Evolutionary conservation across 1,140 invertebrate genomes (phyloP).

Genomic region (Apis florea): DNA sequence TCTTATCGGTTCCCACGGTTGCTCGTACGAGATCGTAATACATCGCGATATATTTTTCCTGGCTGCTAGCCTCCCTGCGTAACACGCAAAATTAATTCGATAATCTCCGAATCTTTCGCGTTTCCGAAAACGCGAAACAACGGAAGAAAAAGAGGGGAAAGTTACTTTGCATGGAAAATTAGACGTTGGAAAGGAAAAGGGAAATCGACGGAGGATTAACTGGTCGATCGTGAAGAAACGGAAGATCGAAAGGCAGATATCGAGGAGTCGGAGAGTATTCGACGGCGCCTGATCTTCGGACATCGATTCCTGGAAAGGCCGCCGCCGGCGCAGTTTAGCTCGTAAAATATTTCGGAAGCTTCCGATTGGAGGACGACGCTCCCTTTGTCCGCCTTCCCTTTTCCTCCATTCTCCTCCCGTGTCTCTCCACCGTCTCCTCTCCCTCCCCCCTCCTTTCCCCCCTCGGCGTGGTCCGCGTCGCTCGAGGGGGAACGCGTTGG

Average conservation of each 20-base stretch:
- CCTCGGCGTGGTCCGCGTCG: slow-evolving; percentile 63
- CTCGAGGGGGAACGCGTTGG: slow-evolving; percentile 52
- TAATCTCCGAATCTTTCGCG: too few relatives aligned
- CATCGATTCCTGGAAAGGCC: slow-evolving; percentile 60
- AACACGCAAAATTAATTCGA: too few relatives aligned
- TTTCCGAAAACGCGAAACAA: too few relatives aligned
- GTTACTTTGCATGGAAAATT: too few relatives aligned
- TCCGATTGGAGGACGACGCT: slow-evolving; percentile 69
- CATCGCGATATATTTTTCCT: too few relatives aligned
- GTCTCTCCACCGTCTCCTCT: slow-evolving; percentile 28
- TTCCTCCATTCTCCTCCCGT: not conserved
- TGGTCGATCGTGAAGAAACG: not conserved
- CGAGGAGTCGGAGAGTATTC: not conserved
- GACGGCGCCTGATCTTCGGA: slow-evolving; percentile 52
- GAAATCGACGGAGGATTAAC: not conserved
- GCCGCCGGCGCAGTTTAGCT: slow-evolving; percentile 66
- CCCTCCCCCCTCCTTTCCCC: slow-evolving; percentile 16
- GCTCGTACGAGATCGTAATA: not conserved
- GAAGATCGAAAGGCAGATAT: not conserved
- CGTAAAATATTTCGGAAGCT: slow-evolving; percentile 74
- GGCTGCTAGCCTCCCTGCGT: too few relatives aligned
- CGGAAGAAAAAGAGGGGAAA: too few relatives aligned
- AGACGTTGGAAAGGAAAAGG: too few relatives aligned
- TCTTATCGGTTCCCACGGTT: not conserved
- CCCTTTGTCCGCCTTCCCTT: slow-evolving; percentile 19